A percentile compares a stretch with the other conserved stretches of the same genome.
These are phyloP conservation scores for Gobiocypris rarus DNA, from an alignment of 2,113 vertebrate genomes.

Conservation along the genomic window DNA sequence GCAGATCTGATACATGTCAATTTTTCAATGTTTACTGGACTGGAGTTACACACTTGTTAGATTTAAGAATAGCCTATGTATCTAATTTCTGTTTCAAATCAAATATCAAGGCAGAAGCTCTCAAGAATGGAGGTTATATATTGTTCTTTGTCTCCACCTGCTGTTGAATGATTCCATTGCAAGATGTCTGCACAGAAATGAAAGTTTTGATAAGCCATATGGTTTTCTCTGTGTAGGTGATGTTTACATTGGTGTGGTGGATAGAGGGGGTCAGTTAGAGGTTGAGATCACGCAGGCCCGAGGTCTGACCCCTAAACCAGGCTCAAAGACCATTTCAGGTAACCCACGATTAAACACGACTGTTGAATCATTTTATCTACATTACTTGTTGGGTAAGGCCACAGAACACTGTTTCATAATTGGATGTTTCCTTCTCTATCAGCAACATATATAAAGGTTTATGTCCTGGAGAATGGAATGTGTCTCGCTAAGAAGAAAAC, in stretches of 20 bases:
- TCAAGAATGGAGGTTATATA: not conserved
- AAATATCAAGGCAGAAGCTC: slow-evolving; percentile 39
- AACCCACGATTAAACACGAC: slow-evolving; percentile 25
- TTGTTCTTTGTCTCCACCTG: slow-evolving; percentile 64
- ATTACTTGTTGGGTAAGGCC: not conserved
- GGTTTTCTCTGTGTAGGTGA: slow-evolving; percentile 78
- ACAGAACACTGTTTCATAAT: not conserved
- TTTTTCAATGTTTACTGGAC: not conserved
- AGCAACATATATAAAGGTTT: slow-evolving; percentile 96
- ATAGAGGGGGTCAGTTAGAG: slow-evolving; percentile 93
- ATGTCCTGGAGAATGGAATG: slow-evolving; percentile 90
- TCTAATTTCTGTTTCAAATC: not conserved
- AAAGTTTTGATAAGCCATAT: not conserved
- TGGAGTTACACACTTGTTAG: slow-evolving; percentile 30
- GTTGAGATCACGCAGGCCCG: slow-evolving; percentile 95
- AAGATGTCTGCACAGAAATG: not conserved
- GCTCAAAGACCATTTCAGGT: slow-evolving; percentile 94
- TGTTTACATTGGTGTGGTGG: slow-evolving; percentile 87
- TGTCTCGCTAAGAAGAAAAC: slow-evolving; percentile 99
- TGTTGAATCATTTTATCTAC: not conserved
- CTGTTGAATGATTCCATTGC: slow-evolving; percentile 58
- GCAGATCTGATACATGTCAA: not conserved
- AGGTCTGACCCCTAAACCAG: slow-evolving; percentile 88
- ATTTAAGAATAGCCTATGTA: slow-evolving; percentile 4
- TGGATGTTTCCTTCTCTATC: not conserved